A percentile compares a stretch with the other conserved stretches of the same genome.
Conservation (phyloP, 2,797 vertebrate genomes). For the Semaprochilodus insignis region DNA sequence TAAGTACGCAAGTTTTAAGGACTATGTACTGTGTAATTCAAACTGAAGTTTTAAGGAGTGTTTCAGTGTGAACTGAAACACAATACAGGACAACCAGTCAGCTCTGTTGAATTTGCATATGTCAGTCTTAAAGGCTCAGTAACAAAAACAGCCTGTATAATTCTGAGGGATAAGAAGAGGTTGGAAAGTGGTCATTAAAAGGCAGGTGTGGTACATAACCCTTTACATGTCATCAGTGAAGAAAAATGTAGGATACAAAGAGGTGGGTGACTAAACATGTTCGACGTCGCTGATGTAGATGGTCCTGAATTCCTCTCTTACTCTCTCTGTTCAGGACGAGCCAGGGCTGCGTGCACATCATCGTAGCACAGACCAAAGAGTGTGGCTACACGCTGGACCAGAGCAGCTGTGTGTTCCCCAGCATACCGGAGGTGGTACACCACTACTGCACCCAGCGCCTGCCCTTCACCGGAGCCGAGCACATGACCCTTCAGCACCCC, state of each 20-base stretch:
- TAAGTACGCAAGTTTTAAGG: too few relatives aligned
- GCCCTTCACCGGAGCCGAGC: conserved; percentile 93
- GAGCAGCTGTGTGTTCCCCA: conserved; percentile 88
- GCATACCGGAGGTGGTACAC: conserved; percentile 90
- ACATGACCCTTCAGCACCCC: conserved; percentile 92
- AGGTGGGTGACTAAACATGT: conserved; percentile 19
- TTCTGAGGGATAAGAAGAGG: too few relatives aligned
- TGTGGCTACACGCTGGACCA: conserved; percentile 91
- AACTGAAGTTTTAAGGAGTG: too few relatives aligned
- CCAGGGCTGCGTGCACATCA: conserved; percentile 95
- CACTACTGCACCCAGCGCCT: conserved; percentile 90
- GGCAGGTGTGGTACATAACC: too few relatives aligned
- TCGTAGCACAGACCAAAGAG: conserved; percentile 94
- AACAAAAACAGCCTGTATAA: too few relatives aligned
- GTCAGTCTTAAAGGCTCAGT: too few relatives aligned
- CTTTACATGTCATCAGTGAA: too few relatives aligned
- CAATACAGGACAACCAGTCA: too few relatives aligned
- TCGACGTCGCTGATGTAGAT: conserved; percentile 27
- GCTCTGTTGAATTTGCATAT: too few relatives aligned
- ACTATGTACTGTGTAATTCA: too few relatives aligned
- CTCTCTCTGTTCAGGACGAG: conserved; percentile 77
- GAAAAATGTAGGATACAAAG: background rate
- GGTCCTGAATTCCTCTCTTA: conserved; percentile 26
- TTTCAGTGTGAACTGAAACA: too few relatives aligned
- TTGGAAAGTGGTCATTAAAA: too few relatives aligned